phyloP scores from a whole-genome alignment of 1,140 invertebrate species.

The Cydia fagiglandana region DNA sequence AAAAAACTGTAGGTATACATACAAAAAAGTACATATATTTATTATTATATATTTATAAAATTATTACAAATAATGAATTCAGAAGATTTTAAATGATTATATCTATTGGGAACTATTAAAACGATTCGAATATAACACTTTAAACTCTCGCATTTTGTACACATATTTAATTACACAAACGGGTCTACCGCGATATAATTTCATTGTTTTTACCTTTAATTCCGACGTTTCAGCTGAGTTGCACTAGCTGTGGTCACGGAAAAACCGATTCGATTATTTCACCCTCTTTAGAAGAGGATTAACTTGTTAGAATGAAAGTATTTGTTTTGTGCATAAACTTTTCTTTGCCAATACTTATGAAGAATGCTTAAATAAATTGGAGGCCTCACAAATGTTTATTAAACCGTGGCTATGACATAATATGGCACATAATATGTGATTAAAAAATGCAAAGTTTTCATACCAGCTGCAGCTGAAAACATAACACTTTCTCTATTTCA shows the following conservation, averaged over 20 bases:
- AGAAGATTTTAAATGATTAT: neutral
- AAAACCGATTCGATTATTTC: neutral
- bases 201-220: no score
- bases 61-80: neutral
- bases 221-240: no score
- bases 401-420: neutral
- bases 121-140: no score
- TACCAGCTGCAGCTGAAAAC: neutral
- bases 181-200: no score
- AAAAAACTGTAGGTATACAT: no score
- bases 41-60: no score
- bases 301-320: neutral
- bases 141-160: no score
- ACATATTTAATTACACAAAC: no score
- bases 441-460: neutral
- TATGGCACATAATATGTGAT: neutral
- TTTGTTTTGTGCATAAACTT: neutral
- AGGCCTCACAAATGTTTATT: neutral
- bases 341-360: neutral
- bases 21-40: no score
- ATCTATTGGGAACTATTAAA: neutral
- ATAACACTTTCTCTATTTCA: conserved; percentile 3
- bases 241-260: no score
- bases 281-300: neutral
- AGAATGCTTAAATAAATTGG: neutral